Base-by-base conservation (phyloP, 1,140 invertebrate genomes). In the Panulirus ornatus region DNA sequence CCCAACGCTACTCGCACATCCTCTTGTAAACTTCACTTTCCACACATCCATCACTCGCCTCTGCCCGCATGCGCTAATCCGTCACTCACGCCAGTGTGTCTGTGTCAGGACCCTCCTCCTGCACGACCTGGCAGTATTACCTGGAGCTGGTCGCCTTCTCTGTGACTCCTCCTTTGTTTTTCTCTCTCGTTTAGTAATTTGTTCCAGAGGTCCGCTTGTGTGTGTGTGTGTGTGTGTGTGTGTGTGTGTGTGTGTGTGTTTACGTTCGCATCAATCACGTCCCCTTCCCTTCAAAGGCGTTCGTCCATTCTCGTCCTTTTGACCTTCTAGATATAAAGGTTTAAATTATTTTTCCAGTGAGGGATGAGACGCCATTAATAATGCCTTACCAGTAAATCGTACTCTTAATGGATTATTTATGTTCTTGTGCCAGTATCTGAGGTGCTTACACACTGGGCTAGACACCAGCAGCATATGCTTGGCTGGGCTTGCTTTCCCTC, bases 331-430 rank as follows among this genome's bases (percentile, higher is more conserved):
- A 84, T 84, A 42, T 66, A 63, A 71, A 42, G 66, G 47, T 58
- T 42, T 70, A 84, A 84, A 27, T 70, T 84, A n/a, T n/a, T n/a
- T n/a, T n/a, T n/a, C n/a, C 30, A 63, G 58, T 84, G 82, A 84
- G 63, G 70, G 70, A 84, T 84, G n/a, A 36, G 63, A n/a, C 36
- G 66, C 82, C 82, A 63, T 84, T 84, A 84, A n/a, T n/a, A n/a
- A 63, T 84, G 82, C 70, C 82, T 36, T 27, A 14, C 38, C 27
- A 38, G 82, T 84, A 63, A 84, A 70, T 84, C 81, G 54, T 36
- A 16, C 19, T 70, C 30, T 40, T 71, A 63, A 71, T 84, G 44
- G 58, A 84, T 84, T 63, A 84, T 84, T 84, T 38, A 84, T 38
- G 63, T 63, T n/a, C 38, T 71, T 27, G 58, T 84, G 82, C 58